These are phyloP conservation scores for Epiblema foenella DNA, from an alignment of 2,888 invertebrate genomes.

Conservation along the genomic window DNA sequence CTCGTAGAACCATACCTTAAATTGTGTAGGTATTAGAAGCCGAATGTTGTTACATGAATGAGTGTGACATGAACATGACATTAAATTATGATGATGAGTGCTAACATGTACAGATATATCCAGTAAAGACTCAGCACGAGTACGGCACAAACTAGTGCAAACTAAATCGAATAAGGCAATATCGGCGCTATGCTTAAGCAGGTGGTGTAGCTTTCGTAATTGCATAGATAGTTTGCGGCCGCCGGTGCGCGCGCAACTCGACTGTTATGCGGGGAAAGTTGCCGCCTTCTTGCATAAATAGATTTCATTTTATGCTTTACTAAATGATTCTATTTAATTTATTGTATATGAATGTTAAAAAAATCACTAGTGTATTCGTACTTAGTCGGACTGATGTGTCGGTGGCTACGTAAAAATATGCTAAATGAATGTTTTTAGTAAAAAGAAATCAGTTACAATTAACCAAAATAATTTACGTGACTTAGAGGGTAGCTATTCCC, in stretches of 20 bases:
- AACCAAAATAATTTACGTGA: not conserved
- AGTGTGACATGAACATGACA: too few species aligned
- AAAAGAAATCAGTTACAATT: not conserved
- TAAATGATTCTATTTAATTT: constrained; percentile 11
- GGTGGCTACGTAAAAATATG: not conserved
- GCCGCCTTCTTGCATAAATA: constrained; percentile 70
- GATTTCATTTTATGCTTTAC: constrained; percentile 53
- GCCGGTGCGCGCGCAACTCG: constrained; percentile 59
- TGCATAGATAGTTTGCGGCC: constrained; percentile 71
- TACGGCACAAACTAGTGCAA: not conserved
- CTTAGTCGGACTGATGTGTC: not conserved
- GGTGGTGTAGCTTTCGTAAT: constrained; percentile 79
- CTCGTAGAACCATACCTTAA: not conserved
- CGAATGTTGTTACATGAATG: not conserved
- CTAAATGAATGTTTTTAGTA: too few species aligned
- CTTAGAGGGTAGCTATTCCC: not conserved
- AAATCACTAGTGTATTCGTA: not conserved
- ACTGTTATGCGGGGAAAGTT: constrained; percentile 71
- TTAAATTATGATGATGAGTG: not conserved
- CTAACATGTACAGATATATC: not conserved
- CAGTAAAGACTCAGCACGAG: not conserved
- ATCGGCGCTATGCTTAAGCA: constrained; percentile 66
- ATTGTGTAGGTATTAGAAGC: not conserved
- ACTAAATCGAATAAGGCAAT: constrained; percentile 45
- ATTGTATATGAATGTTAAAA: not conserved